Percentiles rank a stretch among this genome's conserved stretches.
phyloP scores from a whole-genome alignment of 2,888 invertebrate species.

The Prosopocoilus inquinatus region DNA sequence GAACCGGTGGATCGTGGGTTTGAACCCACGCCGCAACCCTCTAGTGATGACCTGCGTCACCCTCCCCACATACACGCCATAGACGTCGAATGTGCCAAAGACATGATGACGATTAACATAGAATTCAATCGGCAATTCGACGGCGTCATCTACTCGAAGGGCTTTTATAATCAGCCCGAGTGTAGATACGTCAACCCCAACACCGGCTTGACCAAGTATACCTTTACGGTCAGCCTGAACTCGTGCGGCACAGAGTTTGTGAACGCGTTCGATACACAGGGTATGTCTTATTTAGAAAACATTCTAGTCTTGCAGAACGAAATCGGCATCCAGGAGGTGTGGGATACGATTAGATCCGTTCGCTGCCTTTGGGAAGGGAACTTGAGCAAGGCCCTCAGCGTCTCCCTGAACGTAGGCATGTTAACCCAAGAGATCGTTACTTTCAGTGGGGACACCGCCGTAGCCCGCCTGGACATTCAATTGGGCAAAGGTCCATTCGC shows the following conservation, averaged over 20 bases:
- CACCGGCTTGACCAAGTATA: conserved; percentile 66
- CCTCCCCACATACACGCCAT: conserved; percentile 75
- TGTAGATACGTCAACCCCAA: conserved; percentile 74
- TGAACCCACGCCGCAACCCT: conserved; percentile 12
- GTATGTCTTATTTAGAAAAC: conserved; percentile 77
- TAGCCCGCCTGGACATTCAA: conserved; percentile 75
- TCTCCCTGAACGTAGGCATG: conserved; percentile 76
- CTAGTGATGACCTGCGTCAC: conserved; percentile 63
- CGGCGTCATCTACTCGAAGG: conserved; percentile 80
- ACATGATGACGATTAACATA: conserved; percentile 78
- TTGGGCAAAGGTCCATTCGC: conserved; percentile 76
- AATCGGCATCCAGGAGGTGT: conserved; percentile 70
- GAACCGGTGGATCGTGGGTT: conserved; percentile 10
- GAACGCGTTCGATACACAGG: conserved; percentile 72
- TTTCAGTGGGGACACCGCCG: conserved; percentile 81
- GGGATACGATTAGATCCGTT: conserved; percentile 76
- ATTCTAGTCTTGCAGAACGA: conserved; percentile 77
- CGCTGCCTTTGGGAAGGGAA: conserved; percentile 82
- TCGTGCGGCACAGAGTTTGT: conserved; percentile 78
- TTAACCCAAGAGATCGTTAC: conserved; percentile 77
- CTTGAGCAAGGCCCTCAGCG: conserved; percentile 70
- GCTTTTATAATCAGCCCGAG: conserved; percentile 64
- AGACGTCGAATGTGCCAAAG: conserved; percentile 75
- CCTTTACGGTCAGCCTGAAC: conserved; percentile 72
- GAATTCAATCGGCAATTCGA: conserved; percentile 75